Evolutionary conservation across 2,797 vertebrate genomes (phyloP), one percentile per base, ranked within the genome.

Genomic region (Australoheros facetus): DNA sequence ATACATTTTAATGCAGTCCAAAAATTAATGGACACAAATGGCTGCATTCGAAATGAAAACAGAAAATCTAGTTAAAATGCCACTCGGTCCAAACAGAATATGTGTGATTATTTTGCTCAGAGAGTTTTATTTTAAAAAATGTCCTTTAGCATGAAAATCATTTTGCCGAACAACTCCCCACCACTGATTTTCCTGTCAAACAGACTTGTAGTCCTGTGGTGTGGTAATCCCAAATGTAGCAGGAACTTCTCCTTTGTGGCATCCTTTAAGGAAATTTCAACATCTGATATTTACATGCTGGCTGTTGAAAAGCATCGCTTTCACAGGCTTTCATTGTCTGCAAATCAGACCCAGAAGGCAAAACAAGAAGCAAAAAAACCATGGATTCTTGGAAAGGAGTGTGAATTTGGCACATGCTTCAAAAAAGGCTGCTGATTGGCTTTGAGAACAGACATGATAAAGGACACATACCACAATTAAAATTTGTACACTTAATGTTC

Each of bases 211-310:
- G 11, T 30, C 32, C 28, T 55, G 30, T 0, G 2, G 64, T 51
- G 58, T 11, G 3, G 17, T 32, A 23, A 75, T 60, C 53, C 56
- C 60, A 57, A 55, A 75, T 59, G 79, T 51, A 37, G 37, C 23
- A 66, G 12, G 37, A 90, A 55, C 57, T 73, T 75, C 75, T 83
- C 80, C 75, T 83, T 17, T 83, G 80, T 12, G n/a, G 45, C 26
- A 59, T 51, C 39, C 75, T 72, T 79, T 64, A 77, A 79, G 69
- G 85, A 89, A 86, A 71, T 56, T 48, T 32, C 71, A 70, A 34
- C 79, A 86, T 84, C 72, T 54, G 30, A 84, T 87, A 87, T 88
- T 89, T 88, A 83, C 71, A 74, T 42, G 71, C 45, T 73, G 64
- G 64, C 56, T 79, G 78, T 80, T 5, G 21, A 73, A 80, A 82